phyloP scores from a whole-genome alignment of 2,113 vertebrate genomes.

The Asarcornis scutulata region DNA sequence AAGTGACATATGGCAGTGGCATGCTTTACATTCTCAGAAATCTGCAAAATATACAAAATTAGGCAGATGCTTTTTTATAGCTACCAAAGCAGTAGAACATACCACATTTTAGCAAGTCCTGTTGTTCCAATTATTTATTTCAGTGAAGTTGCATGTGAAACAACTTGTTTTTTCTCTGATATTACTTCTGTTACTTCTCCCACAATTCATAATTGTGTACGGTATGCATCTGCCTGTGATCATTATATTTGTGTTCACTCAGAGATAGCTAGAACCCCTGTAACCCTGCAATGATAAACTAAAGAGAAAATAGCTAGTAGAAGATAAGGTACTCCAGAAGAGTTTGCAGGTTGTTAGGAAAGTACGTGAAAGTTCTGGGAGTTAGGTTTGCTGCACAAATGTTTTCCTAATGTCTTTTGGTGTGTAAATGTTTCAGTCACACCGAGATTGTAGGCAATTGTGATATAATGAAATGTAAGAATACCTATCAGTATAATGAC shows the following conservation, averaged over 20 bases:
- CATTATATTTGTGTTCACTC: background rate
- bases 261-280: background rate
- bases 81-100: background rate
- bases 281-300: background rate
- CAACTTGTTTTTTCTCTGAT: background rate
- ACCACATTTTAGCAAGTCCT: background rate
- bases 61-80: background rate
- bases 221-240: background rate
- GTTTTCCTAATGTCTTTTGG: background rate
- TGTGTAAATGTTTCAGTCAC: background rate
- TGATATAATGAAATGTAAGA: background rate
- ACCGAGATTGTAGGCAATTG: background rate
- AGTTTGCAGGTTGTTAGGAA: background rate
- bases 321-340: background rate
- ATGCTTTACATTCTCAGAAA: slow-evolving; percentile 18
- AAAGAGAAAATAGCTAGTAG: background rate
- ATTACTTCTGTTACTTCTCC: background rate
- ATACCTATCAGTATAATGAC: background rate
- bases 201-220: background rate
- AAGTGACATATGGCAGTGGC: background rate
- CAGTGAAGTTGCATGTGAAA: background rate
- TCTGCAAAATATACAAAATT: slow-evolving; percentile 29
- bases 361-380: background rate
- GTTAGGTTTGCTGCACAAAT: background rate
- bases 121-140: background rate